phyloP scores from a whole-genome alignment of 2,113 vertebrate genomes.

The Dipodomys stephensi region DNA sequence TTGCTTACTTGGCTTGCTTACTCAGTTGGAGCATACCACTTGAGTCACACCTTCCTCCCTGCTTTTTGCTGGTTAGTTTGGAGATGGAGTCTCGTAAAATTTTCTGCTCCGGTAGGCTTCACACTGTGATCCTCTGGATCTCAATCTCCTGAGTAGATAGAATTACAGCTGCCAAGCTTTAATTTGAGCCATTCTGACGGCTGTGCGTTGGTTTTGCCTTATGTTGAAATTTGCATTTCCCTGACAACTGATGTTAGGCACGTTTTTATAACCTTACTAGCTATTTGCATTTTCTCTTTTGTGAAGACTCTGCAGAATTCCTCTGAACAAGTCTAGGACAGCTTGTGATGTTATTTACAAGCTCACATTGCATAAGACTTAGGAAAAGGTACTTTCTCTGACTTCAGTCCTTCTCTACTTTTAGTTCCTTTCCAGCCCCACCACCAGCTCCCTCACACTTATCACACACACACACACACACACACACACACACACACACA shows the following conservation, averaged over 20 bases:
- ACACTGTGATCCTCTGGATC: no score
- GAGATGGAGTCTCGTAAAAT: no score
- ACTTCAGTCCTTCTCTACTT: background rate
- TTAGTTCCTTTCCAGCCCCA: background rate
- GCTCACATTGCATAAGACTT: background rate
- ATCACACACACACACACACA: no score
- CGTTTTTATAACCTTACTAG: background rate
- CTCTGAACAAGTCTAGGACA: background rate
- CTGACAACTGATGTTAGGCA: background rate
- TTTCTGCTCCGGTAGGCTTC: no score
- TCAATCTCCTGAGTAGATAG: no score
- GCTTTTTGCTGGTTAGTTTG: no score
- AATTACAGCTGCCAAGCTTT: background rate
- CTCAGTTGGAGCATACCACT: no score
- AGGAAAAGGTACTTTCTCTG: background rate
- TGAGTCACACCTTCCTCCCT: no score
- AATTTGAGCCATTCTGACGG: background rate
- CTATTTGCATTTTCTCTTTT: background rate
- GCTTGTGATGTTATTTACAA: constrained; percentile 34
- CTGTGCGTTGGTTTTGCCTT: background rate
- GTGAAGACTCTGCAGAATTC: background rate
- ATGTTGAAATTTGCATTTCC: background rate
- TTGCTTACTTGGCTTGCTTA: no score
- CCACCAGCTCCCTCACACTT: background rate
- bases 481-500: no score